Base-by-base conservation (phyloP, 2,113 vertebrate species). In the Uropsilus gracilis region DNA sequence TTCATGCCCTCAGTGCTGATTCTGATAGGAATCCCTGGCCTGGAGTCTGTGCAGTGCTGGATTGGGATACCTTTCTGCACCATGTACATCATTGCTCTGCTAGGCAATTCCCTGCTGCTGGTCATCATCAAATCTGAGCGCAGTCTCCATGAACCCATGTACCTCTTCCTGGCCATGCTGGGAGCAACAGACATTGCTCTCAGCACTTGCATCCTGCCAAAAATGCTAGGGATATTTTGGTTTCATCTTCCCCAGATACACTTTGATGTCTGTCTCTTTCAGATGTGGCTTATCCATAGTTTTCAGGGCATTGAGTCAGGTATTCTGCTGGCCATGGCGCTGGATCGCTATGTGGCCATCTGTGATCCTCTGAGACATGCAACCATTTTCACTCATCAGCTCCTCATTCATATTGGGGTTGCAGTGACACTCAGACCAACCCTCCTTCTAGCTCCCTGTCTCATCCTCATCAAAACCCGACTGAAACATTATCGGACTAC, bases 151-250 rank as follows among this genome's bases (percentile, higher is more conserved):
- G n/a, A n/a, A n/a, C n/a, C n/a, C n/a, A n/a, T n/a, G n/a, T n/a
- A n/a, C n/a, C n/a, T n/a, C n/a, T n/a, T n/a, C n/a, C n/a, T n/a
- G n/a, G n/a, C n/a, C n/a, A n/a, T n/a, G n/a, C n/a, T n/a, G n/a
- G n/a, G n/a, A n/a, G n/a, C n/a, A n/a, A n/a, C n/a, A n/a, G n/a
- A 93, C 64, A 85, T 96, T 64, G 30, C n/a, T 63, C 82, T 96
- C 18, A 94, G 86, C 20, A 89, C 86, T 14, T 91, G 50, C 63
- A 96, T 90, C 32, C 53, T 95, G 71, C 95, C 84, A 1, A 89
- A 95, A 84, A 82, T 94, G 77, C n/a, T 89, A 11, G 91, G 81
- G 24, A 46, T 96, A n/a, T 95, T 97, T 84, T 96, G 95, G 93
- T 90, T 96, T 34, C 72, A 92, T 17, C 5, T 68, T 7, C 26